Base-by-base conservation (phyloP, 2,888 invertebrate genomes). In the Conus canariensis region DNA sequence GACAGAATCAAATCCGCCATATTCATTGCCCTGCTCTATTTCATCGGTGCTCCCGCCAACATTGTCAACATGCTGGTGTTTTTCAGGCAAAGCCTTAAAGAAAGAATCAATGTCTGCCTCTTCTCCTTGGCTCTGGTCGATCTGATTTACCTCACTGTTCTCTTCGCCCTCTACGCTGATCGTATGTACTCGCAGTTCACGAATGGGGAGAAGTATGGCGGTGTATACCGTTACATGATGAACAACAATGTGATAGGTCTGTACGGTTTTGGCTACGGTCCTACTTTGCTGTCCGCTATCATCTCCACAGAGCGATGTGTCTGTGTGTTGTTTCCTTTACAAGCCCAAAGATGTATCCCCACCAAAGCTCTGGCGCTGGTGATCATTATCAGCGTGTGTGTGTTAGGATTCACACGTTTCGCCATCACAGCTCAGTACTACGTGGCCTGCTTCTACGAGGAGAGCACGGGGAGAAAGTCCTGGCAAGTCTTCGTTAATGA, bases 241-340 rank as follows among this genome's bases (percentile, higher is more conserved):
- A 58, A 89, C 83, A 64, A 10, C 58, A 60, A 30, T 16, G 19
- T 89, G n/a, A 70, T 85, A 6, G 89, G 89, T 6, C 12, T 89
- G 19, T 89, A 89, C 85, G 89, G 89, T 9, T 19, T 89, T 19
- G 25, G 89, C n/a, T 89, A 89, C 85, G 89, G 60, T 19, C 64
- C 83, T 3, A 22, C 60, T 25, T 85, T 89, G 5, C 83, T 89
- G 25, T 89, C 89, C 8, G 82, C 83, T 9, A 67, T 67, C 56
- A 89, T 89, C 67, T 89, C 89, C 30, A 56, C n/a, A n/a, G n/a
- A n/a, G n/a, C n/a, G n/a, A n/a, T n/a, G n/a, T n/a, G n/a, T n/a
- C 4, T 89, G 89, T 56, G 85, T 89, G 45, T n/a, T 89, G 67
- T 83, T 89, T 22, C 89, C 89, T 1, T 85, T 89, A 0, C 56